Conservation (phyloP, 1,140 invertebrate genomes). For the Acyrthosiphon pisum region DNA sequence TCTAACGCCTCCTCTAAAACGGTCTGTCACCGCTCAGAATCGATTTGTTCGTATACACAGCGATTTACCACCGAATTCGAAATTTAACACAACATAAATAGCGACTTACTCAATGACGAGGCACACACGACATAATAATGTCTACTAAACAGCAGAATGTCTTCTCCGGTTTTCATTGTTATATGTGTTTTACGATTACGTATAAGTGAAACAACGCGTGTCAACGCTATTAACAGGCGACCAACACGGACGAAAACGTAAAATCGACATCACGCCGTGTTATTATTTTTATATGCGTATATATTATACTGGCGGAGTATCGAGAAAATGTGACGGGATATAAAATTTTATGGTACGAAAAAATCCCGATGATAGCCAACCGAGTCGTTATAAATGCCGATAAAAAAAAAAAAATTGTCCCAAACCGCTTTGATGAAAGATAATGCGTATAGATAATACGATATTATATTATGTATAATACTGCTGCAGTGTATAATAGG, state of each 20-base stretch:
- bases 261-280: not conserved
- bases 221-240: not conserved
- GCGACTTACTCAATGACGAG: not conserved
- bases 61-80: not conserved
- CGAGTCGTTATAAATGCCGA: not conserved
- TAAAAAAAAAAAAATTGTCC: slow-evolving; percentile 20
- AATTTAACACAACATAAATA: not conserved
- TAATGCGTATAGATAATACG: not conserved
- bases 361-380: not conserved
- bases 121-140: not conserved
- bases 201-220: not conserved
- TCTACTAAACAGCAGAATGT: not conserved
- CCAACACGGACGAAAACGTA: not conserved
- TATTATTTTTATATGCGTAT: not conserved
- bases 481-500: not conserved
- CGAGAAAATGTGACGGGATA: not conserved
- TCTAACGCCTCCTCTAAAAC: not conserved
- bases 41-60: not conserved
- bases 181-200: not conserved
- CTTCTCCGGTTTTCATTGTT: not conserved
- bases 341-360: slow-evolving; percentile 6
- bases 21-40: not conserved
- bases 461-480: not conserved
- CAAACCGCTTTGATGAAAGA: not conserved
- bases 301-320: not conserved